Base-by-base conservation (phyloP, 1,140 invertebrate genomes). In the Saxidomus purpurata region DNA sequence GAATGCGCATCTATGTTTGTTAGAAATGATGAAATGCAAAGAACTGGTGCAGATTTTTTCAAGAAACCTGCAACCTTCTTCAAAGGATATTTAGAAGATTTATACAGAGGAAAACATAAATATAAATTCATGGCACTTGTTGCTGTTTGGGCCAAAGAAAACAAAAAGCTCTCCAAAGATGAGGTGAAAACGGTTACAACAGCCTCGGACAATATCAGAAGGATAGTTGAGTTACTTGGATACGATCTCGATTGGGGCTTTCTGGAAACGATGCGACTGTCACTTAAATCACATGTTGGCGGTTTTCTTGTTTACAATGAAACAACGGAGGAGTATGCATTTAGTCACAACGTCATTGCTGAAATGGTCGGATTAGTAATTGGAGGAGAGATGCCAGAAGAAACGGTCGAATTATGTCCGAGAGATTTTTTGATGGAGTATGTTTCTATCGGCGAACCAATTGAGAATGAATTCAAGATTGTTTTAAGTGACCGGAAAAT, bases 1-100 rank as follows among this genome's bases (percentile, higher is more conserved):
- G 61, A 87, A 36, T 87, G 85, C 67, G 71, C 55, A 15, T 38
- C 49, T 31, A 76, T 87, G 85, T 87, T 87, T 67, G 85, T 79
- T 17, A 74, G 74, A 63, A 79, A 67, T 59, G 31, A 79, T 31
- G 19, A 22, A 1, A 40, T 87, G 71, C 34, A 25, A 15, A 47
- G 79, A 6, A 31, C 9, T 11, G 85, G 85, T 15, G 52, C 71
- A 38, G 8, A 4, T 17, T 87, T 87, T 47, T 87, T 87, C 36
- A 34, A 79, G 25, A 87, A 87, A 61, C 85, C 85, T 25, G 85
- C 63, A n/a, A 0, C 22, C 0, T 38, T 76, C n/a, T 87, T 87
- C 43, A 87, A 79, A 67, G 63, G 13, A 1, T 87, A 67, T 47
- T 49, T 87, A 36, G 52, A 77, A 61, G 49, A 87, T 17, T 47